Evolutionary conservation across 2,113 vertebrate species (phyloP), one percentile per base, ranked within the genome.

Genomic region (Ammodytes dubius): DNA sequence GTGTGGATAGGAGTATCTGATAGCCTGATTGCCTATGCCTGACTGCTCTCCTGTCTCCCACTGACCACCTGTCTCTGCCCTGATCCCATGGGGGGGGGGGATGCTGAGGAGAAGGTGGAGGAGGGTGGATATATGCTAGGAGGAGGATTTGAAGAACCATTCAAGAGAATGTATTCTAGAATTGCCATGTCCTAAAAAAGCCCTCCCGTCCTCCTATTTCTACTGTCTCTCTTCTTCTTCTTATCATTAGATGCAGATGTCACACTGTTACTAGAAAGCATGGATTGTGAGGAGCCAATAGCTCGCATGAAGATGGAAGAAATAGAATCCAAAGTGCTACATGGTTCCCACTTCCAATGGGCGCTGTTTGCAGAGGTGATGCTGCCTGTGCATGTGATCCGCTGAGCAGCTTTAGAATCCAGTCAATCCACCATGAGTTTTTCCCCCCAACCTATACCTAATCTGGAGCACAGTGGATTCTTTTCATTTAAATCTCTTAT

Each of bases 21-120:
- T 95, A 83, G 77, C 92, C 86, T 91, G 89, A 84, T 89, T 86
- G 83, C 91, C 82, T 89, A 92, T 93, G 93, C 93, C 83, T 93
- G 84, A 86, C 85, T 92, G 90, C 86, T 83, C 85, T 59, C 63
- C 79, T 84, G 86, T 91, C 81, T 91, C 87, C 92, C 88, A 89
- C 82, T 88, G 86, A 85, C 94, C 94, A 95, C 91, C 94, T 95
- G 94, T 92, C 89, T 87, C 81, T 74, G 57, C 65, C 81, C 74
- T 61, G 46, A 63, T 83, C 86, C 74, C 69, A 73, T 15, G 60
- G 81, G 83, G 91, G 85, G 74, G 60, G 81, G 83, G 91, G 85
- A 75, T 46, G 67, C 81, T 68, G 42, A 58, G 59, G 64, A 58
- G 65, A 61, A 71, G 76, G 58, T 13, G 71, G 78, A 63, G 56